phyloP scores from a whole-genome alignment of 2,888 invertebrate genomes.

The Seira sanloemensis region DNA sequence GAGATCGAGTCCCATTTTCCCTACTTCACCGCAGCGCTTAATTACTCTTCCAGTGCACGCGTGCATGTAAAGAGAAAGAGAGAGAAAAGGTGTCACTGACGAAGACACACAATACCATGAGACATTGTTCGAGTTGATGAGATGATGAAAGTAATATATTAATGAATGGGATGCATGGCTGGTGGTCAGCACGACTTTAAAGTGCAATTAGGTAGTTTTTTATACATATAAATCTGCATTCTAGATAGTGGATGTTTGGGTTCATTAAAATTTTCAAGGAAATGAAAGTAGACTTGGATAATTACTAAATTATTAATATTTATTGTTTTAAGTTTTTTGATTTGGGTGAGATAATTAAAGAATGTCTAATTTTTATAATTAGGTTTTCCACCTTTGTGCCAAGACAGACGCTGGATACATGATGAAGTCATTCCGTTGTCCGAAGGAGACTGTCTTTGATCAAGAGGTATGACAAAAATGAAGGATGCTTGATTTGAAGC shows the following conservation, averaged over 20 bases:
- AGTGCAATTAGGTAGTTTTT: not conserved
- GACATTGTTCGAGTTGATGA: not conserved
- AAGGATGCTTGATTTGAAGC: not conserved
- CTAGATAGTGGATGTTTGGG: no score
- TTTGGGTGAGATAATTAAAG: no score
- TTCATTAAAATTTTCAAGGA: not conserved
- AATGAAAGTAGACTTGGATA: not conserved
- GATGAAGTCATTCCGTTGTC: conserved; percentile 93
- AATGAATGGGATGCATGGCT: not conserved
- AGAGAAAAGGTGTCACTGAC: not conserved
- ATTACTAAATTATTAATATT: not conserved
- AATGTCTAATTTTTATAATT: no score
- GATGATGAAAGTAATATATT: not conserved
- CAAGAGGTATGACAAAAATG: conserved; percentile 78
- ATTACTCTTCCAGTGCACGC: conserved; percentile 29
- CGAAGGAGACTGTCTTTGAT: conserved; percentile 93
- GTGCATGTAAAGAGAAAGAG: not conserved
- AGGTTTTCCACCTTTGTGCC: conserved; percentile 95
- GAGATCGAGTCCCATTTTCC: conserved; percentile 15
- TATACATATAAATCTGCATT: not conserved
- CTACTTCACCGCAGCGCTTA: conserved; percentile 14
- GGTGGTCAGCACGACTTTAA: not conserved
- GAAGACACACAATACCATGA: not conserved
- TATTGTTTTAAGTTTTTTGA: conserved; percentile 72
- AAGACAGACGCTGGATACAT: conserved; percentile 91